phyloP scores from a whole-genome alignment of 2,797 vertebrate species.

The Picus viridis region DNA sequence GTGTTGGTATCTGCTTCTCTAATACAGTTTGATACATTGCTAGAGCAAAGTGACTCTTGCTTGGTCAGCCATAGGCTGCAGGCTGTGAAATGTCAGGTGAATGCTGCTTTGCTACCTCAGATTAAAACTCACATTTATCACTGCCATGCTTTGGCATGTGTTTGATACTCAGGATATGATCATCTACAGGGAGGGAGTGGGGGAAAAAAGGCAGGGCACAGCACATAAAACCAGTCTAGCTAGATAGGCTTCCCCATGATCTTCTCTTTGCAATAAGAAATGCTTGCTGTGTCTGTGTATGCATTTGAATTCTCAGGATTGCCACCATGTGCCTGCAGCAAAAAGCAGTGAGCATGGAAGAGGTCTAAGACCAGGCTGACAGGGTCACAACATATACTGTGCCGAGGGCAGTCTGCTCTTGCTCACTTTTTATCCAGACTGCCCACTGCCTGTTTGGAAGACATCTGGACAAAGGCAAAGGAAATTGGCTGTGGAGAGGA shows the following conservation, averaged over 20 bases:
- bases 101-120: neutral
- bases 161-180: neutral
- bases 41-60: neutral
- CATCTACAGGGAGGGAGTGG: neutral
- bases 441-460: neutral
- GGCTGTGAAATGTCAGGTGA: neutral
- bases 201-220: neutral
- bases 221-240: neutral
- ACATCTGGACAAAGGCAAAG: neutral
- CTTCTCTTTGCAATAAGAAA: neutral
- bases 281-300: neutral
- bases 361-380: neutral
- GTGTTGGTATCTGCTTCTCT: neutral
- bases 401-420: neutral
- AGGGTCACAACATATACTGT: neutral
- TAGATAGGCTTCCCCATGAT: neutral
- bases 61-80: neutral
- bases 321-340: neutral
- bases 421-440: neutral
- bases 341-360: neutral
- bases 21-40: neutral
- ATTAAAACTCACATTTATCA: neutral
- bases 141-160: neutral
- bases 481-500: neutral
- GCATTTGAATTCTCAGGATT: neutral